Evolutionary conservation across 2,797 vertebrate species (phyloP).

Genomic region (Propithecus deckenii): DNA sequence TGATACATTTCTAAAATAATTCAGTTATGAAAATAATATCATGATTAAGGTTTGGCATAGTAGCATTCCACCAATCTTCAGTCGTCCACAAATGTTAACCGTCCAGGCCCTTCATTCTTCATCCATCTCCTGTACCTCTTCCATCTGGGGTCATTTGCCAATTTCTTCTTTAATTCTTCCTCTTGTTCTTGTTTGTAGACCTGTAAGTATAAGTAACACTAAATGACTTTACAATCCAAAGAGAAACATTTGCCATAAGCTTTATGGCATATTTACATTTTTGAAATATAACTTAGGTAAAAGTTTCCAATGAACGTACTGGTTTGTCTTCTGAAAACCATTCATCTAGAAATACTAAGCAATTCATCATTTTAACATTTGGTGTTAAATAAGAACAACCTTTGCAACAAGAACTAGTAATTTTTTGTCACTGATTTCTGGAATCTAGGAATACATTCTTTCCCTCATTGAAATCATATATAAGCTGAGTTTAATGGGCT

Average conservation of each 20-base stretch:
- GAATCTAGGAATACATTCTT: conserved; percentile 15
- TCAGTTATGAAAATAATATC: conserved; percentile 70
- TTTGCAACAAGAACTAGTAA: background rate
- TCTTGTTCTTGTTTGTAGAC: conserved; percentile 93
- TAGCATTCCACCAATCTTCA: conserved; percentile 79
- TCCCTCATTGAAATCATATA: background rate
- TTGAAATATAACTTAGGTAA: conserved; percentile 5
- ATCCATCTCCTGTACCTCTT: conserved; percentile 98
- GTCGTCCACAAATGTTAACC: conserved; percentile 95
- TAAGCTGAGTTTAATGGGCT: conserved; percentile 36
- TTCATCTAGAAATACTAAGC: background rate
- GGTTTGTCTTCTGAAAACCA: conserved; percentile 16
- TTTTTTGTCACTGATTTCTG: background rate
- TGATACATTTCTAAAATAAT: conserved; percentile 79
- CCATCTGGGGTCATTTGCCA: conserved; percentile 95
- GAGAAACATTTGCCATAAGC: background rate
- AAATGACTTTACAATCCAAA: background rate
- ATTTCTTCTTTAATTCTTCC: conserved; percentile 95
- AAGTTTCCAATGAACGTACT: background rate
- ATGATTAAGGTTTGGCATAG: conserved; percentile 31
- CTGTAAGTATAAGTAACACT: conserved; percentile 79
- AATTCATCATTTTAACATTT: background rate
- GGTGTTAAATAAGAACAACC: background rate
- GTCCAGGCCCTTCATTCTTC: conserved; percentile 96
- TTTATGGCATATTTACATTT: background rate